phyloP scores from a whole-genome alignment of 2,113 vertebrate species.

The Galeopterus variegatus region DNA sequence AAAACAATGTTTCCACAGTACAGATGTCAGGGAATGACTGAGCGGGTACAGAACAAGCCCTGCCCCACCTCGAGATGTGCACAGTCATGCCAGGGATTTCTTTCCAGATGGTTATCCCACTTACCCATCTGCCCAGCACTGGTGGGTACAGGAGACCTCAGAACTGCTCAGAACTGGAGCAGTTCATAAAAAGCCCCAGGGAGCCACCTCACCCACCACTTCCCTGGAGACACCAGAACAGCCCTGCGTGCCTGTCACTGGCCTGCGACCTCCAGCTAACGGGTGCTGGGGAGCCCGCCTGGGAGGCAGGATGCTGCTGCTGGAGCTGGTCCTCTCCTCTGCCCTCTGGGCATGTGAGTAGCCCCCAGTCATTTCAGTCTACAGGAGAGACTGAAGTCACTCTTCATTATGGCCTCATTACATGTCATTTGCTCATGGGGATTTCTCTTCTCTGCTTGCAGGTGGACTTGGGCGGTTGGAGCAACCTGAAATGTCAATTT shows the following conservation, averaged over 20 bases:
- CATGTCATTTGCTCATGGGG: not conserved
- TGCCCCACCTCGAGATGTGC: too few species aligned
- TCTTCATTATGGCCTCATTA: not conserved
- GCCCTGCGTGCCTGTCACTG: accelerated
- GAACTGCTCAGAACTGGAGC: not conserved
- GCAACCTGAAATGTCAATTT: slow-evolving; percentile 56
- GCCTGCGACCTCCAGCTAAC: not conserved
- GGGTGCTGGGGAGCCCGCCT: not conserved
- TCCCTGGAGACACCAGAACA: not conserved
- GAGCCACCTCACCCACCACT: not conserved
- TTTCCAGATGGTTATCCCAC: too few species aligned
- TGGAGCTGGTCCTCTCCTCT: not conserved
- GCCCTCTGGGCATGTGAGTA: slow-evolving; percentile 63
- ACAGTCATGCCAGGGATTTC: too few species aligned
- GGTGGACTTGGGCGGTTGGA: slow-evolving; percentile 19
- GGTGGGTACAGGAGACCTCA: too few species aligned
- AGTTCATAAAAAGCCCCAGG: not conserved
- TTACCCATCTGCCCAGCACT: too few species aligned
- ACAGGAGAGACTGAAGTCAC: not conserved
- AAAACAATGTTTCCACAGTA: not conserved
- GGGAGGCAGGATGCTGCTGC: not conserved
- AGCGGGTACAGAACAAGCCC: too few species aligned
- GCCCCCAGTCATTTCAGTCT: not conserved
- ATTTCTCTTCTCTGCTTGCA: slow-evolving; percentile 65
- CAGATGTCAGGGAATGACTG: not conserved